Evolutionary conservation across 92 coral and sea anemone genomes (phyloP).

Genomic region (Porites cylindrica): DNA sequence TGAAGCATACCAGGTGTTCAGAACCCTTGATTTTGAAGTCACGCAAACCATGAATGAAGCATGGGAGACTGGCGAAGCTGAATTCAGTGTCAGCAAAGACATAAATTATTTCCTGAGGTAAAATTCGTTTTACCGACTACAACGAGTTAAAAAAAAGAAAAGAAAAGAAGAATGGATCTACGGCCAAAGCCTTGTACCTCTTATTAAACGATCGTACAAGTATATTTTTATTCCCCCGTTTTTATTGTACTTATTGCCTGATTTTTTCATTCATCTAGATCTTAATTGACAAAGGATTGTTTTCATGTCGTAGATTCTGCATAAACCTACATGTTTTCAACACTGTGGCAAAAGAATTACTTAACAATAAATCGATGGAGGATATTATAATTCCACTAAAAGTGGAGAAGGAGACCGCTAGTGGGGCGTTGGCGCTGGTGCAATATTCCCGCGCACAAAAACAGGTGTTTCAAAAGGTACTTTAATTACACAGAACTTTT

Average conservation of each 20-base stretch:
- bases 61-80: conserved; percentile 57
- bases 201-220: conserved; percentile 2
- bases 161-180: neutral
- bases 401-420: conserved; percentile 36
- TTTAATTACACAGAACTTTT: conserved; percentile 1
- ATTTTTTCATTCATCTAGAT: conserved; percentile 10
- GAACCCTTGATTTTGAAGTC: conserved; percentile 45
- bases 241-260: conserved; percentile 15
- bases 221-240: conserved; percentile 4
- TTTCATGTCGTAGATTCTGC: conserved; percentile 43
- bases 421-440: conserved; percentile 43
- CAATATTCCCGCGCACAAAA: conserved; percentile 61
- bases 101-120: conserved; percentile 47
- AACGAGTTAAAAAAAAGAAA: conserved; percentile 16
- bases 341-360: conserved; percentile 41
- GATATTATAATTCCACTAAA: conserved; percentile 36
- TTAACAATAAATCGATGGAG: conserved; percentile 34
- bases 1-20: conserved; percentile 47
- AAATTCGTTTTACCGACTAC: conserved; percentile 33
- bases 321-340: conserved; percentile 52
- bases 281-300: conserved; percentile 13
- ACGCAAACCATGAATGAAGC: conserved; percentile 56
- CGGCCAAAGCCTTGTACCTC: conserved; percentile 14
- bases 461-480: conserved; percentile 53
- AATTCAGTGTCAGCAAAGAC: conserved; percentile 51